A percentile compares a stretch with the other conserved stretches of the same genome.
Evolutionary conservation across 2,888 invertebrate genomes (phyloP).

Genomic region (Drosophila suboccidentalis): DNA sequence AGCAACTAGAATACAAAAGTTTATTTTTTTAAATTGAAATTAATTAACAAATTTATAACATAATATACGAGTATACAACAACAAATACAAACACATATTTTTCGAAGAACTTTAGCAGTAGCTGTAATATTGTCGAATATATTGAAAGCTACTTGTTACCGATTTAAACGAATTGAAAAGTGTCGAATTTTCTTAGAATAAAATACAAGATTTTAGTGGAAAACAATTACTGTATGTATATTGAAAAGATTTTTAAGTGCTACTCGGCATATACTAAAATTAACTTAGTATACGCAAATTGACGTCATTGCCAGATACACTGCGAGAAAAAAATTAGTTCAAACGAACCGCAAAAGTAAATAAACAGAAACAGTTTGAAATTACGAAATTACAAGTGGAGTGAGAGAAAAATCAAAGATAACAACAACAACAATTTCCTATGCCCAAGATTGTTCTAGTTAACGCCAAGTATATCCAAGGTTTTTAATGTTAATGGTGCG

Average conservation of each 20-base stretch:
- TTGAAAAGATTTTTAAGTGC: constrained; percentile 28
- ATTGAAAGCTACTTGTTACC: constrained; percentile 40
- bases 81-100: constrained; percentile 23
- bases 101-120: constrained; percentile 41
- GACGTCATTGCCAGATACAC: constrained; percentile 74
- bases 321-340: constrained; percentile 55
- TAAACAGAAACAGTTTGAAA: constrained; percentile 52
- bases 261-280: constrained; percentile 40
- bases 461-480: constrained; percentile 63
- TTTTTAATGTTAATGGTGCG: constrained; percentile 82
- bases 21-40: constrained; percentile 47
- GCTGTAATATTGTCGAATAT: constrained; percentile 36
- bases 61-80: constrained; percentile 1
- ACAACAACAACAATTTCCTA: constrained; percentile 43
- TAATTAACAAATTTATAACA: constrained; percentile 25
- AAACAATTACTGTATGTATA: constrained; percentile 39
- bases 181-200: constrained; percentile 8
- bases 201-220: constrained; percentile 23
- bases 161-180: constrained; percentile 15
- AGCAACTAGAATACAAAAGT: constrained; percentile 52
- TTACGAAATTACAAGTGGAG: constrained; percentile 59
- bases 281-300: constrained; percentile 51
- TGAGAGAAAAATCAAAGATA: constrained; percentile 39
- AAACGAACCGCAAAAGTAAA: constrained; percentile 52
- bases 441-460: constrained; percentile 57